Base-by-base conservation (phyloP, 2,113 vertebrate genomes). In the Tamias sibiricus region DNA sequence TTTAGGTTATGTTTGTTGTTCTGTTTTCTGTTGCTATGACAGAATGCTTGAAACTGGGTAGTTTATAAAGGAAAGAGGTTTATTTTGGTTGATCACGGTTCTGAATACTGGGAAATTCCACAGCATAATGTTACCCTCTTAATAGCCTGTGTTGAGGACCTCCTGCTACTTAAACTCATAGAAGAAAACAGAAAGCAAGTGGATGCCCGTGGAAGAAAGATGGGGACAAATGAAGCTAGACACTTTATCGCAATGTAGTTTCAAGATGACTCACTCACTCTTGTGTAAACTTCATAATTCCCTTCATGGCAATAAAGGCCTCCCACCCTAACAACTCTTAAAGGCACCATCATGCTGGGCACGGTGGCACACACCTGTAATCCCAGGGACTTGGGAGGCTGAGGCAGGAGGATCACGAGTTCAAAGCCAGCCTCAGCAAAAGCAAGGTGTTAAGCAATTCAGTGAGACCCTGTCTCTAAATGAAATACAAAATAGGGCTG, bases 301-400 rank as follows among this genome's bases (percentile, higher is more conserved):
- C 32, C 12, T n/a, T 28, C 13, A 1, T 6, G 59, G 69, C 2
- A 8, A 3, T 9, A 24, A 0, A n/a, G 2, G 10, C 42, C 54
- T n/a, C 20, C 52, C 20, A 8, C 22, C 20, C 12, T 8, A 17
- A 40, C 4, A 13, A 49, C 32, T 40, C 49, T 6, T n/a, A 69
- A 87, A 44, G 47, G 2, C 4, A 22, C 13, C 13, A 8, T 3
- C 6, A n/a, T 47, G 44, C n/a, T n/a, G 44, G 44, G 44, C 44
- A 8, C 10, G 44, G 44, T 47, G 44, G 44, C 10, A 10, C 49
- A 49, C 11, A 49, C 49, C 13, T 14, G 49, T 49, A 49, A 49
- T 49, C 49, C 49, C 12, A 49, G 13, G 10, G 49, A 11, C 49
- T 2, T 49, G 49, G 49, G 49, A 49, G 49, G 49, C 49, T 49